Conservation (phyloP, 2,888 invertebrate species). For the Idaea biselata region DNA sequence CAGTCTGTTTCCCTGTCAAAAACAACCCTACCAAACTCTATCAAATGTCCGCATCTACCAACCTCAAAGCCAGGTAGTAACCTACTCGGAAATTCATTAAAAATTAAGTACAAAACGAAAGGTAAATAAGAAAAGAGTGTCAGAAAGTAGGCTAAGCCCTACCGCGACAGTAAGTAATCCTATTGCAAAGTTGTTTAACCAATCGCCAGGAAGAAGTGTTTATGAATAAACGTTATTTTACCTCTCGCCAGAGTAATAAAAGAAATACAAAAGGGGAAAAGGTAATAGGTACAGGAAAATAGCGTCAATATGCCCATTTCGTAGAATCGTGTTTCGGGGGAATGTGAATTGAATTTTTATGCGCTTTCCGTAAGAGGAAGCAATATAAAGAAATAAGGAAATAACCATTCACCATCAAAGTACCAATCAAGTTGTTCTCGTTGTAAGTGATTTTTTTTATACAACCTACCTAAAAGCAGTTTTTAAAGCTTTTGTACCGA, state of each 20-base stretch:
- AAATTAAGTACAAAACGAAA: neutral
- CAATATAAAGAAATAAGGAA: neutral
- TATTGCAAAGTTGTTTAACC: neutral
- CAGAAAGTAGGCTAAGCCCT: neutral
- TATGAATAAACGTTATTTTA: neutral
- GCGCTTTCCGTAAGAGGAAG: neutral
- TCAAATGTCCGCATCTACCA: neutral
- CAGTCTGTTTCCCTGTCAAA: neutral
- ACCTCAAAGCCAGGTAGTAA: neutral
- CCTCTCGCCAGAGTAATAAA: neutral
- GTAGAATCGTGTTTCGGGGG: neutral
- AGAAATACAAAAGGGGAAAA: neutral
- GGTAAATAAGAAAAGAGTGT: neutral
- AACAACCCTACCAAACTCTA: neutral
- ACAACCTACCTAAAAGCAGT: no score
- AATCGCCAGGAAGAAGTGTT: neutral
- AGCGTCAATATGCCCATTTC: neutral
- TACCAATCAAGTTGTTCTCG: no score
- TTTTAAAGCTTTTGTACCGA: no score
- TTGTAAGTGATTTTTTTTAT: neutral
- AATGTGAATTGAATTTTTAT: constrained; percentile 1
- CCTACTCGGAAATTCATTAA: neutral
- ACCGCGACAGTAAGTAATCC: neutral
- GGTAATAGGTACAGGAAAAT: neutral
- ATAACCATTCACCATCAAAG: neutral